Percentiles rank a stretch among this genome's conserved stretches.
These are phyloP conservation scores for Gymnocheta viridis DNA, from an alignment of 2,888 invertebrate genomes.

Conservation along the genomic window DNA sequence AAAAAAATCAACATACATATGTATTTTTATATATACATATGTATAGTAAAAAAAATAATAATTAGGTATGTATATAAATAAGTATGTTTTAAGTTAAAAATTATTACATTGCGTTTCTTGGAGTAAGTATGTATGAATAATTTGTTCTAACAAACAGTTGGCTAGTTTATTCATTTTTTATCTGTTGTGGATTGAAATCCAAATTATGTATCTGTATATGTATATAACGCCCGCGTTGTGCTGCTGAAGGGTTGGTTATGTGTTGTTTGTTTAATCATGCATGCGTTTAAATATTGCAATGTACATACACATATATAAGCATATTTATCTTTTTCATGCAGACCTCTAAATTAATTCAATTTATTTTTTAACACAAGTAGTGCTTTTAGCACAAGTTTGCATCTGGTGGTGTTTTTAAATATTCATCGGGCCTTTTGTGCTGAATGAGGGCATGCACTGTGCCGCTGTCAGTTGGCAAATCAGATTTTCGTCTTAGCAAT, in stretches of 20 bases:
- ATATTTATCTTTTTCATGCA: conserved; percentile 24
- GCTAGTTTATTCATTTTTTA: neutral
- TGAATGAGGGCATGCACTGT: conserved; percentile 95
- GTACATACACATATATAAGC: neutral
- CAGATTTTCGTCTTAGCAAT: conserved; percentile 95
- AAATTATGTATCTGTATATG: neutral
- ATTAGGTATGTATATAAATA: neutral
- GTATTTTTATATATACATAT: neutral
- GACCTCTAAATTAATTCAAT: neutral
- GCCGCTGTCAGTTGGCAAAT: conserved; percentile 95
- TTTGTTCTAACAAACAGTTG: neutral
- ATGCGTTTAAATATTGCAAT: neutral
- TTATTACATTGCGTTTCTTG: neutral
- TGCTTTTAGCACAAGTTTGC: conserved; percentile 90
- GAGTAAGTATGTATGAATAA: neutral
- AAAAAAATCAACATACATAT: conserved; percentile 8
- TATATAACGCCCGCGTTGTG: conserved; percentile 64
- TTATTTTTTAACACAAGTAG: conserved; percentile 3
- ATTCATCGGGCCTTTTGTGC: conserved; percentile 96
- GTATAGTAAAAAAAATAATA: neutral
- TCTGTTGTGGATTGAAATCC: neutral
- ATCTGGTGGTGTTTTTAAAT: conserved; percentile 92
- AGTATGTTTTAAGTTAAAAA: neutral
- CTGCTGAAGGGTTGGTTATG: conserved; percentile 17
- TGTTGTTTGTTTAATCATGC: conserved; percentile 36